Conservation (phyloP, 2,797 vertebrate genomes). For the Ctenosaura bakeri region DNA sequence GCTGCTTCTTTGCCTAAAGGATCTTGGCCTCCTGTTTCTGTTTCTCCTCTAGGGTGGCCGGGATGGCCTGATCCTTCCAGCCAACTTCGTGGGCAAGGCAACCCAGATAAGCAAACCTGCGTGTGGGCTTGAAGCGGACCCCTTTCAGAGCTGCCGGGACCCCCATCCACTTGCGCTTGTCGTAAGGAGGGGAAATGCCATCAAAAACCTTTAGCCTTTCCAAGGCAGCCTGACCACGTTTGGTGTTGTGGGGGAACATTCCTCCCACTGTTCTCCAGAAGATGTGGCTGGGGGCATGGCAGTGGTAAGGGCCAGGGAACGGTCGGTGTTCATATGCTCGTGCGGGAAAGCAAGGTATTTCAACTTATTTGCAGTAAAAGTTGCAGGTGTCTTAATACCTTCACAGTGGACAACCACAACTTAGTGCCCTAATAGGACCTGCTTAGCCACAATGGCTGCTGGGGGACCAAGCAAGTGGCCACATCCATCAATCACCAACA, state of each 20-base stretch:
- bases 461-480: too few relatives aligned
- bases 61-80: slow-evolving; percentile 96
- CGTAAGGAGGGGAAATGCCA: slow-evolving; percentile 93
- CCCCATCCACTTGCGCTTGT: slow-evolving; percentile 97
- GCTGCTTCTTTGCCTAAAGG: slow-evolving; percentile 88
- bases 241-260: slow-evolving; percentile 96
- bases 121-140: slow-evolving; percentile 93
- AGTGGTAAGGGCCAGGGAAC: slow-evolving; percentile 93
- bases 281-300: slow-evolving; percentile 94
- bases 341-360: slow-evolving; percentile 95
- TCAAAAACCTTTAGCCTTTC: slow-evolving; percentile 96
- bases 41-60: slow-evolving; percentile 92
- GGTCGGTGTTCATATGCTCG: slow-evolving; percentile 97
- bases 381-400: slow-evolving; percentile 96
- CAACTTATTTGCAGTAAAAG: slow-evolving; percentile 94
- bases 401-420: slow-evolving; percentile 95
- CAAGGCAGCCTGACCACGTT: slow-evolving; percentile 92
- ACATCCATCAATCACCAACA: too few relatives aligned
- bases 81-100: slow-evolving; percentile 95
- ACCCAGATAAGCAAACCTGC: slow-evolving; percentile 93
- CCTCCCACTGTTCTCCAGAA: slow-evolving; percentile 96
- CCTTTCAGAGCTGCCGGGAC: slow-evolving; percentile 94
- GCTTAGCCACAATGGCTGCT: too few relatives aligned
- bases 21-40: slow-evolving; percentile 92
- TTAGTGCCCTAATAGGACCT: slow-evolving; percentile 86